Evolutionary conservation across 2,888 invertebrate species (phyloP).

Genomic region (Drosophila aldrichi): DNA sequence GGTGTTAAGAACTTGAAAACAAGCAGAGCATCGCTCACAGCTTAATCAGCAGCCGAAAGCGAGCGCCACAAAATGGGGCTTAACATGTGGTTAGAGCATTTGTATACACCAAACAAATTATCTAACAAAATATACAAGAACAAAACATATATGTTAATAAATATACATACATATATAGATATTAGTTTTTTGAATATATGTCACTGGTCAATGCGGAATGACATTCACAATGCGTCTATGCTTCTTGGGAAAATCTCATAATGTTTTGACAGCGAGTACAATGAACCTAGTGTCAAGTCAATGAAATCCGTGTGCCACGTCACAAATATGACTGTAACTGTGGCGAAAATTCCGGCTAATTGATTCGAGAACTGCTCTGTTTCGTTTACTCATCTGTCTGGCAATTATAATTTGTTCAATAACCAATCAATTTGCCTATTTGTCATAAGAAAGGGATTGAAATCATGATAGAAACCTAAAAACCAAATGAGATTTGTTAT

Average conservation of each 20-base stretch:
- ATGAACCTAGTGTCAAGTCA: slow-evolving; percentile 49
- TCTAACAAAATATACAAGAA: neutral
- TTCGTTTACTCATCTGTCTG: slow-evolving; percentile 46
- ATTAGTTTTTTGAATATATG: slow-evolving; percentile 3
- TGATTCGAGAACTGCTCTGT: slow-evolving; percentile 10
- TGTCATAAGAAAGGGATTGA: slow-evolving; percentile 21
- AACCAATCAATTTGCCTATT: slow-evolving; percentile 24
- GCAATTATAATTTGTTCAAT: slow-evolving; percentile 11
- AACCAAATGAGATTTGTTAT: neutral
- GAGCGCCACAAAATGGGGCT: slow-evolving; percentile 19
- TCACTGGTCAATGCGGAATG: slow-evolving; percentile 50
- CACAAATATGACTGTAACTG: slow-evolving; percentile 21
- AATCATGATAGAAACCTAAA: neutral
- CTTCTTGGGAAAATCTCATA: slow-evolving; percentile 13
- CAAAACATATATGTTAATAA: neutral
- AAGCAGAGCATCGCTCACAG: slow-evolving; percentile 9
- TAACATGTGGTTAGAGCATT: slow-evolving; percentile 51
- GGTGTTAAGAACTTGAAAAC: slow-evolving; percentile 29
- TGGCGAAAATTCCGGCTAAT: slow-evolving; percentile 5
- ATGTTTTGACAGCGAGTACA: slow-evolving; percentile 30
- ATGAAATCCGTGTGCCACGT: slow-evolving; percentile 38
- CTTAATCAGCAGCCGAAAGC: slow-evolving; percentile 30
- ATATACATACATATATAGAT: neutral
- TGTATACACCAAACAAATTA: slow-evolving; percentile 3
- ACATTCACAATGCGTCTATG: slow-evolving; percentile 16